A percentile compares a stretch with the other conserved stretches of the same genome.
Evolutionary conservation across 2,888 invertebrate genomes (phyloP).

Genomic region (Stomorhina lunata): DNA sequence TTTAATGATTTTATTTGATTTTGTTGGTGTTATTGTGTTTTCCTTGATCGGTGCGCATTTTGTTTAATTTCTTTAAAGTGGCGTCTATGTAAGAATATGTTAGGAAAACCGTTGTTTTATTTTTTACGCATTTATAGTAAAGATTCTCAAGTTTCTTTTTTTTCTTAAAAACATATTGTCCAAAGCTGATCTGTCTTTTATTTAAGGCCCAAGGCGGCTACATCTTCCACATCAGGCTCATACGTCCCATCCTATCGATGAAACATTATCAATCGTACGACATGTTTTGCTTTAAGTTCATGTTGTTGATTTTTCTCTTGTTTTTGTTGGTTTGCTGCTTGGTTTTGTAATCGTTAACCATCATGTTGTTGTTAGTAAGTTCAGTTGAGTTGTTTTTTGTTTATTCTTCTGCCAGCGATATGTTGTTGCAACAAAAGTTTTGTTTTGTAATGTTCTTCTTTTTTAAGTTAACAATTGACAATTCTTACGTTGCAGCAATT

Average conservation of each 20-base stretch:
- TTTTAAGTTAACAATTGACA: constrained; percentile 38
- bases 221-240: constrained; percentile 22
- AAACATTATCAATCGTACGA: constrained; percentile 61
- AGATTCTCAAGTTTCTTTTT: constrained; percentile 16
- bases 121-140: constrained; percentile 46
- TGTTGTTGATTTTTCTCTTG: constrained; percentile 21
- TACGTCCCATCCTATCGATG: constrained; percentile 51
- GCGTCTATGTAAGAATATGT: constrained; percentile 54
- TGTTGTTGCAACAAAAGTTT: constrained; percentile 27
- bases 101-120: constrained; percentile 51
- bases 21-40: constrained; percentile 7
- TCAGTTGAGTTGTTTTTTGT: constrained; percentile 28
- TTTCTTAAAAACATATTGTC: not conserved
- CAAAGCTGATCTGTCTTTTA: not conserved
- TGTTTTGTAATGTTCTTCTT: constrained; percentile 14
- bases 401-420: constrained; percentile 7
- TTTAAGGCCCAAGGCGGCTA: constrained; percentile 45
- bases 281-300: constrained; percentile 58
- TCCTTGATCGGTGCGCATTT: constrained; percentile 32
- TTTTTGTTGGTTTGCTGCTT: constrained; percentile 1
- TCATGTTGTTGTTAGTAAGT: constrained; percentile 57
- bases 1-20: constrained; percentile 50
- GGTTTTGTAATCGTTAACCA: constrained; percentile 58
- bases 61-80: constrained; percentile 55
- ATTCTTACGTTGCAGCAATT: constrained; percentile 34